phyloP scores from a whole-genome alignment of 30 jellyfish, hydroid and myxozoan genomes.

The Cassiopea xamachana region DNA sequence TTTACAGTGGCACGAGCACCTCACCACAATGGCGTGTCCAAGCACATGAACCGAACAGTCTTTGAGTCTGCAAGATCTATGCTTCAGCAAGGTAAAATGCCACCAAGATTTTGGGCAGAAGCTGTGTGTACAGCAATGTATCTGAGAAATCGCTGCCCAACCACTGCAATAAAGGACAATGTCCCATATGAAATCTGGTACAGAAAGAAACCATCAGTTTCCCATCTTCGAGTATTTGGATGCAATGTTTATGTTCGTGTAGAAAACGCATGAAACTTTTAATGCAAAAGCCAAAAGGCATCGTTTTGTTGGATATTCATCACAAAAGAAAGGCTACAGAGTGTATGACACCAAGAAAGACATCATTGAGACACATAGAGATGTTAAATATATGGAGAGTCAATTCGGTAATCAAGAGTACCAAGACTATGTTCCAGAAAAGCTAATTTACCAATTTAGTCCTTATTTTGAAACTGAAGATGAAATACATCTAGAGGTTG shows the following conservation, averaged over 20 bases:
- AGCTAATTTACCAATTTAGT: background rate
- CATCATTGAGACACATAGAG: no score
- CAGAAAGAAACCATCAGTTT: background rate
- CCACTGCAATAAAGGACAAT: conserved; percentile 14
- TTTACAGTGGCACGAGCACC: conserved; percentile 15
- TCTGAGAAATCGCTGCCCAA: conserved; percentile 36
- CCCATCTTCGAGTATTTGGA: conserved; percentile 46
- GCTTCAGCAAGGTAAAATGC: conserved; percentile 35
- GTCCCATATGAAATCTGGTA: conserved; percentile 12
- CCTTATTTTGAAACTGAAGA: no score
- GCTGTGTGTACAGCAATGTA: conserved; percentile 33
- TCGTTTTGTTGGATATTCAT: conserved; percentile 32
- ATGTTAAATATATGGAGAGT: no score
- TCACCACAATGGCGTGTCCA: conserved; percentile 41
- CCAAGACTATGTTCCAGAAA: background rate
- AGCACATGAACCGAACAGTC: conserved; percentile 23
- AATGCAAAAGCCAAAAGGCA: conserved; percentile 25
- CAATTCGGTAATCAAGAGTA: background rate
- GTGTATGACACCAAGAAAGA: no score
- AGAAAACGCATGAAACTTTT: conserved; percentile 1
- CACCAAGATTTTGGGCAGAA: conserved; percentile 46
- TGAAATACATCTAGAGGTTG: background rate
- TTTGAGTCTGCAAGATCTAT: conserved; percentile 30
- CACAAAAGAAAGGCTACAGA: no score
- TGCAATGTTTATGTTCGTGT: conserved; percentile 34